Evolutionary conservation across 2,113 vertebrate genomes (phyloP).

Genomic region (Diglossa brunneiventris): DNA sequence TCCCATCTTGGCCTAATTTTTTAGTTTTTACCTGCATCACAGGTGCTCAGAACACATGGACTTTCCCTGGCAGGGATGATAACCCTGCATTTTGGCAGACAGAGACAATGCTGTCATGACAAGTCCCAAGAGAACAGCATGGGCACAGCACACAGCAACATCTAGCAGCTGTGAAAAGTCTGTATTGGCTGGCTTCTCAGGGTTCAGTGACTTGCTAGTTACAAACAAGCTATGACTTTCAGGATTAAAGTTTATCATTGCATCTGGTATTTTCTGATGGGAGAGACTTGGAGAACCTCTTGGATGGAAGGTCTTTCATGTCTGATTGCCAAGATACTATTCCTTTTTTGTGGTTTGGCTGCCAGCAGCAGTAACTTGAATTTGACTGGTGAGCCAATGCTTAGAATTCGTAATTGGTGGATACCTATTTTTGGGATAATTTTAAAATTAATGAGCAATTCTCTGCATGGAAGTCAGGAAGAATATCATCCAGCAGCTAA

Average conservation of each 20-base stretch:
- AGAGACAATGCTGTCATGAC: background rate
- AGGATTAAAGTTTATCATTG: background rate
- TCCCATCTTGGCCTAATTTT: background rate
- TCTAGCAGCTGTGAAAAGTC: background rate
- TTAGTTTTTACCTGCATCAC: background rate
- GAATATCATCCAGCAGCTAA: background rate
- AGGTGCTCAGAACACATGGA: background rate
- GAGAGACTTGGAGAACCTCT: background rate
- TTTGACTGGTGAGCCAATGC: background rate
- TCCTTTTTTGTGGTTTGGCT: background rate
- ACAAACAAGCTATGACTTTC: background rate
- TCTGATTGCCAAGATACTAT: background rate
- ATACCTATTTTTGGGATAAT: background rate
- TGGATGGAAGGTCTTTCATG: background rate
- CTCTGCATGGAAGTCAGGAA: background rate
- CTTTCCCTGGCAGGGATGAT: background rate
- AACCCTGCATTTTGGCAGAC: background rate
- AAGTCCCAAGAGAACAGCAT: background rate
- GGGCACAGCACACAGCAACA: background rate
- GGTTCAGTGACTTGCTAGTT: background rate
- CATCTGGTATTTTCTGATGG: background rate
- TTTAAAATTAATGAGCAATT: slow-evolving; percentile 9
- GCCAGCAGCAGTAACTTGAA: background rate
- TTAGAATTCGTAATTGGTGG: background rate
- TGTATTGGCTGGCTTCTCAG: background rate